These are phyloP conservation scores for Rhagoletis pomonella DNA, from an alignment of 1,140 invertebrate genomes.

Conservation along the genomic window DNA sequence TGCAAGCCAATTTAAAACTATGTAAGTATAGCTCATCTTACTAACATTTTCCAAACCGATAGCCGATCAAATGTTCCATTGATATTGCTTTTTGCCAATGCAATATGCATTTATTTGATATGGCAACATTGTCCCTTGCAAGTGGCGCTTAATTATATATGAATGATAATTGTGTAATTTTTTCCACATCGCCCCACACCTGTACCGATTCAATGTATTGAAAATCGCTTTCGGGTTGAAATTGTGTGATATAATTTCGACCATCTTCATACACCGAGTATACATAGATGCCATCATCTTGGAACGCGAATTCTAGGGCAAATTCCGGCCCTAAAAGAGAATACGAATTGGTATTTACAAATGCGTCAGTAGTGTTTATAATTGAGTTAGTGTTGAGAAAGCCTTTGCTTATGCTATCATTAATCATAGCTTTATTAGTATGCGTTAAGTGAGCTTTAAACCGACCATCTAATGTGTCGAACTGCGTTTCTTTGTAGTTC, in stretches of 20 bases:
- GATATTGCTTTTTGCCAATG: background rate
- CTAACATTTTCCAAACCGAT: background rate
- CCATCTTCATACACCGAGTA: slow-evolving; percentile 54
- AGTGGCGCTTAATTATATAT: slow-evolving; percentile 53
- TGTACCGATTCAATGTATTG: slow-evolving; percentile 63
- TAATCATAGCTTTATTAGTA: slow-evolving; percentile 30
- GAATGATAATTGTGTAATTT: slow-evolving; percentile 64
- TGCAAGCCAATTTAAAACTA: background rate
- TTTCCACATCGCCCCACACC: slow-evolving; percentile 71
- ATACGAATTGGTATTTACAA: slow-evolving; percentile 56
- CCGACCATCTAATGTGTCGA: slow-evolving; percentile 69
- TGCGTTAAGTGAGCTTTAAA: slow-evolving; percentile 35
- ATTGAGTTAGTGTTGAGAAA: slow-evolving; percentile 43
- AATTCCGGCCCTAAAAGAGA: slow-evolving; percentile 69
- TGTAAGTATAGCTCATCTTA: background rate
- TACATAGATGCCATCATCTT: slow-evolving; percentile 61
- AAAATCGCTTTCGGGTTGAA: slow-evolving; percentile 40
- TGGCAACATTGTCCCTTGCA: background rate
- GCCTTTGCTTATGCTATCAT: slow-evolving; percentile 25
- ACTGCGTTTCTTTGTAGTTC: slow-evolving; percentile 60
- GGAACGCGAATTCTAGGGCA: slow-evolving; percentile 66
- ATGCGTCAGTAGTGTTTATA: slow-evolving; percentile 38
- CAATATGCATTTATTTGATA: background rate
- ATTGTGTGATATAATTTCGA: slow-evolving; percentile 55
- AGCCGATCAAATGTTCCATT: background rate